A percentile compares a stretch with the other conserved stretches of the same genome.
Conservation (phyloP, 2,888 invertebrate species). For the Seira sanloemensis region DNA sequence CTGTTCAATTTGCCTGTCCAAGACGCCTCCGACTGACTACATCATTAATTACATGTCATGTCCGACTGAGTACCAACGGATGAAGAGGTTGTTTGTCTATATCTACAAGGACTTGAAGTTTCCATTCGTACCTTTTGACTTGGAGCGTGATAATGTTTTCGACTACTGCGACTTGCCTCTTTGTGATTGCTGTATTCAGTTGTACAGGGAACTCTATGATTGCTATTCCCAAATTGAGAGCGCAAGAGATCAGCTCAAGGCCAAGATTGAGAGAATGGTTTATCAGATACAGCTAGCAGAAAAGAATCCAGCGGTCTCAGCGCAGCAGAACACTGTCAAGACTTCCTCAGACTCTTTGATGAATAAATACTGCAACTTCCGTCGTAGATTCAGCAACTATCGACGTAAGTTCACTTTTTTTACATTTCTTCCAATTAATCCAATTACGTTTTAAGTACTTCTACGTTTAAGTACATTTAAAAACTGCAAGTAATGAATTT, state of each 20-base stretch:
- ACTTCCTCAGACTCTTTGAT: conserved; percentile 39
- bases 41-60: conserved; percentile 42
- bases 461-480: not conserved
- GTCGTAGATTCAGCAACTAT: conserved; percentile 29
- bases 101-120: conserved; percentile 44
- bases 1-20: conserved; percentile 33
- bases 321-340: conserved; percentile 24
- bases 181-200: conserved; percentile 34
- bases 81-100: conserved; percentile 34
- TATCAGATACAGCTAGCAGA: conserved; percentile 36
- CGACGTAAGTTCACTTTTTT: conserved; percentile 27
- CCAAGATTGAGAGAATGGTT: conserved; percentile 34
- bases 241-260: conserved; percentile 16
- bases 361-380: conserved; percentile 51
- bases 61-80: conserved; percentile 41
- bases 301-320: conserved; percentile 10
- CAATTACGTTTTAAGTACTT: not conserved
- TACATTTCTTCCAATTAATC: not conserved
- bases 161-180: conserved; percentile 46
- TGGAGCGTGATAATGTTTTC: conserved; percentile 46
- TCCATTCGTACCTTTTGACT: conserved; percentile 42
- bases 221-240: conserved; percentile 22
- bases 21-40: conserved; percentile 33
- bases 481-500: not conserved
- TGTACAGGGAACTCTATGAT: conserved; percentile 43